These are phyloP conservation scores for Nesoenas mayeri DNA, from an alignment of 2,113 vertebrate genomes.

Conservation along the genomic window DNA sequence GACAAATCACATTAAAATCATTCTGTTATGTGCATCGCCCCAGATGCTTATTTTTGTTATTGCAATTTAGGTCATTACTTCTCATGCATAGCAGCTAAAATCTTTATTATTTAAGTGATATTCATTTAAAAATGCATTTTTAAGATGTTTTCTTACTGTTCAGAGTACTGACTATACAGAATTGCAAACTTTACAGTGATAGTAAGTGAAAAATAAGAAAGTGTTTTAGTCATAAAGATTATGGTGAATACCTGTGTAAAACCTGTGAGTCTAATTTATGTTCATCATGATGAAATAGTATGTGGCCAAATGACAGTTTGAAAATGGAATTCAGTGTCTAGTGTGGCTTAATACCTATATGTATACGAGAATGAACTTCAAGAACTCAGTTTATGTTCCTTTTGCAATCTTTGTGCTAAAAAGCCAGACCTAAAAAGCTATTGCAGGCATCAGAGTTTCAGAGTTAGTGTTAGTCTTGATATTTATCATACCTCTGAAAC, in stretches of 20 bases:
- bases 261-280: neutral
- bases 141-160: neutral
- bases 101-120: neutral
- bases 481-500: neutral
- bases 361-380: neutral
- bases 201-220: neutral
- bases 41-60: neutral
- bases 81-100: neutral
- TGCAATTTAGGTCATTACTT: neutral
- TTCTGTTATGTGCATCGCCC: neutral
- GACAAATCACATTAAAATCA: neutral
- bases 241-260: neutral
- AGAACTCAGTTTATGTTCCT: neutral
- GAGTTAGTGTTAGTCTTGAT: neutral
- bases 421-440: neutral
- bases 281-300: neutral
- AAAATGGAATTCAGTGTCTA: slow-evolving; percentile 10
- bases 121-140: neutral
- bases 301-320: neutral
- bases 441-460: neutral
- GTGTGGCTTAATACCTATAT: neutral
- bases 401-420: neutral
- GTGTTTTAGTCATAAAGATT: neutral
- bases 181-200: neutral
- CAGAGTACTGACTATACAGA: neutral